Base-by-base conservation (phyloP, 1,140 invertebrate genomes). In the Drosophila murphyi region DNA sequence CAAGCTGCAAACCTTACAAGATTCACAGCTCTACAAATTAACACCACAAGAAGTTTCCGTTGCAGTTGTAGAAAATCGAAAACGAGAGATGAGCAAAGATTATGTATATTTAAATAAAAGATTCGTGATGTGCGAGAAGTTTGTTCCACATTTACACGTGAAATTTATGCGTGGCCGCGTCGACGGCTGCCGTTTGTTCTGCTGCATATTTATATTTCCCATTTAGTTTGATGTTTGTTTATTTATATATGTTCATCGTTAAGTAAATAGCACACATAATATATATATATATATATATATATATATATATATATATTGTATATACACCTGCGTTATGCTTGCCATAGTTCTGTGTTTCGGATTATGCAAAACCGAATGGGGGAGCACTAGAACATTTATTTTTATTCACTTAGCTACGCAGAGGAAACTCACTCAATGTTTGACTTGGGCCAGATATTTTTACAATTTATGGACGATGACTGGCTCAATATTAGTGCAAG, bases 131-230 rank as follows among this genome's bases (percentile, higher is more conserved):
- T 59, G 63, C 50, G 61, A 63, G 75, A 64, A 76, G 78, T 88
- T 83, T 87, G 83, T 88, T 69, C 83, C 83, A 88, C 83, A 83
- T 87, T 87, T 83, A 82, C 83, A 80, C 80, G 82, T 79, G 80
- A 88, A 80, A 87, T 87, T 88, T 87, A 87, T 87, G 83, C 82
- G 83, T 88, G 82, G 76, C 72, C 10, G 72, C 64, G 60, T 45
- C 48, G 41, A 45, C 69, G 37, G 63, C 56, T 67, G 51, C 63
- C 20, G 35, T 35, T 43, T 52, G 28, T 52, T 41, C 48, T 52
- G 35, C 29, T 68, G 64, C 34, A 41, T 39, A 47, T 55, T 65
- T 48, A 43, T 20, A 20, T 20, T 20, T 20, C 39, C 54, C 62
- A 57, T 37, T 55, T 57, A 62, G 68, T 75, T 65, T 62, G 63